Conservation (phyloP, 23 tunicate species). For the Clavelina lepadiformis region DNA sequence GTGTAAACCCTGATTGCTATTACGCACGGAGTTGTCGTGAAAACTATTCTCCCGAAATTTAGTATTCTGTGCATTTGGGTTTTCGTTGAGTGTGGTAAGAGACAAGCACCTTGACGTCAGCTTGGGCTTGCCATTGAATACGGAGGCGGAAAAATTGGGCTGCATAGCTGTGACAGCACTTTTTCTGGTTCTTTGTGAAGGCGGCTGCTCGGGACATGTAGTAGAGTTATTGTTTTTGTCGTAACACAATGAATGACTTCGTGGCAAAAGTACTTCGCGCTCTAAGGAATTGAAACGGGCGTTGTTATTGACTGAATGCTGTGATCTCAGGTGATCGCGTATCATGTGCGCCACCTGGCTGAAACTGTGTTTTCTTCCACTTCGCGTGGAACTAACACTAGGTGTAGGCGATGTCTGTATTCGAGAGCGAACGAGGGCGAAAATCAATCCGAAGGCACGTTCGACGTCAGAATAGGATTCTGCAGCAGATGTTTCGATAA, state of each 20-base stretch:
- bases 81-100: constrained; percentile 29
- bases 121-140: neutral
- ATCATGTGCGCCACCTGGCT: constrained; percentile 29
- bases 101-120: constrained; percentile 31
- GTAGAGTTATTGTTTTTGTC: constrained; percentile 10
- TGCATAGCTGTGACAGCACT: neutral
- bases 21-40: neutral
- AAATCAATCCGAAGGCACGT: constrained; percentile 13
- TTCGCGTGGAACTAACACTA: neutral
- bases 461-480: constrained; percentile 31
- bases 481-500: constrained; percentile 29
- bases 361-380: constrained; percentile 10
- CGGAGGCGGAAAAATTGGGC: neutral
- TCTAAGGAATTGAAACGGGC: constrained; percentile 12
- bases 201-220: constrained; percentile 3
- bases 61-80: neutral
- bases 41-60: neutral
- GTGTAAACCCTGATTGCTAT: neutral
- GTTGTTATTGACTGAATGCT: constrained; percentile 2
- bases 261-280: constrained; percentile 10
- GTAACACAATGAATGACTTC: constrained; percentile 9
- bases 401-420: constrained; percentile 13
- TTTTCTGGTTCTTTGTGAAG: constrained; percentile 1
- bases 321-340: constrained; percentile 7
- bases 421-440: constrained; percentile 2